A percentile compares a stretch with the other conserved stretches of the same genome.
Evolutionary conservation across 2,888 invertebrate genomes (phyloP).

Genomic region (Hirtodrosophila histrioides): DNA sequence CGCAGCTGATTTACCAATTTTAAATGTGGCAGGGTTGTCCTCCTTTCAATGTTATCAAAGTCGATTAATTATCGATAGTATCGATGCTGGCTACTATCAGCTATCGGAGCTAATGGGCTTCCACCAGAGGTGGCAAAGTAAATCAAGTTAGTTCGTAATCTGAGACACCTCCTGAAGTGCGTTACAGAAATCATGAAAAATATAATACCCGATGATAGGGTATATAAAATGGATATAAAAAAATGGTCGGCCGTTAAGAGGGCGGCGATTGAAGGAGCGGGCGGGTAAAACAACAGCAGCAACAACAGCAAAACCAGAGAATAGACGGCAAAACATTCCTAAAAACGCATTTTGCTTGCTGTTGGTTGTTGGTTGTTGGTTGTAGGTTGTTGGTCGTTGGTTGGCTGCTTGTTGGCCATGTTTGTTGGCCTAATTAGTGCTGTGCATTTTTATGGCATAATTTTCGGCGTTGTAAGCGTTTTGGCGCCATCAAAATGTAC

Average conservation of each 20-base stretch:
- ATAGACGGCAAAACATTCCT: conserved; percentile 28
- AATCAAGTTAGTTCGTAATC: no score
- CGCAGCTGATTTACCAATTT: no score
- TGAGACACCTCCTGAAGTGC: not conserved
- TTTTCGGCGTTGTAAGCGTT: conserved; percentile 73
- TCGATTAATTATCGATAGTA: not conserved
- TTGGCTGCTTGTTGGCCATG: conserved; percentile 48
- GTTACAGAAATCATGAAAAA: not conserved
- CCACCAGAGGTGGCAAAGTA: no score
- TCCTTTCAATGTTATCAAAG: no score
- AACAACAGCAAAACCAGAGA: not conserved
- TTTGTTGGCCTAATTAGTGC: conserved; percentile 77
- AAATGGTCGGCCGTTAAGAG: conserved; percentile 36
- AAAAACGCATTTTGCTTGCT: conserved; percentile 48
- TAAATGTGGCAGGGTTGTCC: no score
- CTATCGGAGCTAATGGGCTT: no score
- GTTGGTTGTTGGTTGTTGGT: no score
- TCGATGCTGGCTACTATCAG: no score
- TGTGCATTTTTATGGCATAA: conserved; percentile 78
- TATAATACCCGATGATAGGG: conserved; percentile 5
- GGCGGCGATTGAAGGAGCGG: conserved; percentile 34
- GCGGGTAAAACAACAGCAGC: conserved; percentile 9
- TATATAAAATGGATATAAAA: conserved; percentile 18
- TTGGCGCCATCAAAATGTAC: conserved; percentile 65
- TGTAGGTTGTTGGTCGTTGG: no score